These are phyloP conservation scores for Polydrusus cervinus DNA, from an alignment of 2,888 invertebrate genomes.

Conservation along the genomic window DNA sequence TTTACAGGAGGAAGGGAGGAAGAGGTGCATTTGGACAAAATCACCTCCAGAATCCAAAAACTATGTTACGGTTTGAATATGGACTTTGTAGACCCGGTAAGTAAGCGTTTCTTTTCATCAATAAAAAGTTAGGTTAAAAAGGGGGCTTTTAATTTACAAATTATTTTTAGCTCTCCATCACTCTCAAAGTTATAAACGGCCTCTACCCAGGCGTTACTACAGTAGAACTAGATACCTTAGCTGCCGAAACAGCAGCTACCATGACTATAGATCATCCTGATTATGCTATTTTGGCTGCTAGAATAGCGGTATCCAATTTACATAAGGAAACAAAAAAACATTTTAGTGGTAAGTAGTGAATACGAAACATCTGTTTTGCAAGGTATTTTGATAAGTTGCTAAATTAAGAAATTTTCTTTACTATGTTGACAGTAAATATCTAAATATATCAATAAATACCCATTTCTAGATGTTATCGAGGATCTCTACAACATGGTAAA, in stretches of 20 bases:
- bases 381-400: no score
- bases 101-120: conserved; percentile 64
- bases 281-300: conserved; percentile 88
- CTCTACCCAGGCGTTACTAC: conserved; percentile 98
- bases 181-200: conserved; percentile 94
- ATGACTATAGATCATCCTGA: conserved; percentile 98
- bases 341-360: conserved; percentile 87
- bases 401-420: no score
- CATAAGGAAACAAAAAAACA: conserved; percentile 98
- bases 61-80: conserved; percentile 96
- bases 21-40: conserved; percentile 97
- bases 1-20: conserved; percentile 89
- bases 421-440: not conserved
- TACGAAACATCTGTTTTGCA: no score
- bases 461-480: conserved; percentile 88
- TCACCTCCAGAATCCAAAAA: conserved; percentile 95
- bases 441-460: not conserved
- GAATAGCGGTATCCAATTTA: conserved; percentile 96
- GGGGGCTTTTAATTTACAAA: no score
- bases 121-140: conserved; percentile 12
- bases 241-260: conserved; percentile 98
- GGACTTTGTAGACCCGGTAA: conserved; percentile 97
- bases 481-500: conserved; percentile 87
- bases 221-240: conserved; percentile 96
- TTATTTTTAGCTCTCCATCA: conserved; percentile 74